Percentiles rank a stretch among this genome's conserved stretches.
Conservation (phyloP, 2,888 invertebrate species). For the Baronia brevicornis region DNA sequence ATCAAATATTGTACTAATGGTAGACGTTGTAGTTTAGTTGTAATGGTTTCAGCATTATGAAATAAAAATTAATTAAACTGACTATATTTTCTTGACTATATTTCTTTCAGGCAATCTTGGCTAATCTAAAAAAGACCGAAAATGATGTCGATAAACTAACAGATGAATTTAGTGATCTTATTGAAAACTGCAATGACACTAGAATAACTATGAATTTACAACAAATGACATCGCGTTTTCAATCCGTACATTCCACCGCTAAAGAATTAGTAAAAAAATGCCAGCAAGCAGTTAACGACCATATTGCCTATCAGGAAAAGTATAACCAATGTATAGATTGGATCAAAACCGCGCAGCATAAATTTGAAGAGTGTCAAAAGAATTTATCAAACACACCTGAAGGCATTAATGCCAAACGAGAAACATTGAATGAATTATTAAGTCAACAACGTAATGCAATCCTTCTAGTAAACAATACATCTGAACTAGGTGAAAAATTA, state of each 20-base stretch:
- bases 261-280: constrained; percentile 94
- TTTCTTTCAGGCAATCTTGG: constrained; percentile 80
- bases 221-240: constrained; percentile 92
- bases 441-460: constrained; percentile 85
- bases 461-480: constrained; percentile 85
- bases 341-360: constrained; percentile 84
- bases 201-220: constrained; percentile 91
- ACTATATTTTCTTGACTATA: constrained; percentile 9
- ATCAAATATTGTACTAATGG: constrained; percentile 48
- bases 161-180: constrained; percentile 89
- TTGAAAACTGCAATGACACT: constrained; percentile 89
- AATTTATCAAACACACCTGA: constrained; percentile 79
- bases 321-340: constrained; percentile 89
- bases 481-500: constrained; percentile 91
- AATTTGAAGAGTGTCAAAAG: constrained; percentile 80
- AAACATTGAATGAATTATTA: constrained; percentile 82
- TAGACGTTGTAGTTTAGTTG: constrained; percentile 66
- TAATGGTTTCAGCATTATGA: constrained; percentile 28
- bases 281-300: constrained; percentile 90
- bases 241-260: constrained; percentile 90
- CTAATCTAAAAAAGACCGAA: constrained; percentile 88
- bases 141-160: constrained; percentile 90
- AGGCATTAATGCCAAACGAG: constrained; percentile 81
- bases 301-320: constrained; percentile 86
- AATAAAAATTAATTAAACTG: constrained; percentile 8